Evolutionary conservation across 2,797 vertebrate species (phyloP), one percentile per base, ranked within the genome.

Genomic region (Helostoma temminkii): DNA sequence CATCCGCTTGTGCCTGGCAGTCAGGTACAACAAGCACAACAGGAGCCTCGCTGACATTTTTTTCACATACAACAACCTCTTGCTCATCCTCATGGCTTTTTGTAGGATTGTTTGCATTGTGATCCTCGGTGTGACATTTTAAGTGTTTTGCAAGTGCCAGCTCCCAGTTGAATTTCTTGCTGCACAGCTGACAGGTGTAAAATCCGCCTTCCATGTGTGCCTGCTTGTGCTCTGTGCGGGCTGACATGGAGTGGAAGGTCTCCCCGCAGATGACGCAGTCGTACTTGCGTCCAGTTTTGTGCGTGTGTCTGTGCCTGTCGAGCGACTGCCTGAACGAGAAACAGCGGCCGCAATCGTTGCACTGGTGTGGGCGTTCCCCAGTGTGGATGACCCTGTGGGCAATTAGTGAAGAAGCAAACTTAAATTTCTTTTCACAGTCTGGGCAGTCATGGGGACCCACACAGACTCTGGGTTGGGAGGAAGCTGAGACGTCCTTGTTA

Each of bases 251-350:
- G 26, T 64, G 80, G 72, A 93, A 94, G 24, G 79, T 88, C 75
- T 92, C 89, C 3, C 77, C 81, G 7, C 94, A 93, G 63, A 90
- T 49, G 0, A 28, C 21, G 16, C 93, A 93, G 58, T 82, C 79
- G 30, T 91, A 91, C 5, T 76, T 71, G 10, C 89, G 80, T 25
- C 83, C 80, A 0, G 56, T 70, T 34, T 79, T 87, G 66, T 95
- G 94, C 0, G 89, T 93, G 46, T 85, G 89, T 7, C 81, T 78
- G 89, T 95, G 94, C 46, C 93, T 72, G 66, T 93, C 93, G 0
- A 94, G 84, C 32, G 93, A 93, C 53, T 94, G 93, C 50, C 93
- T 82, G 74, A 94, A 94, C 24, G 93, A 93, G 30, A 94, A 94
- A 71, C 93, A 77, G 71, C 92, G 92, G 1, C 89, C 93, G 2